These are phyloP conservation scores for Pelodytes ibericus DNA, from an alignment of 2,797 vertebrate genomes.

Conservation along the genomic window DNA sequence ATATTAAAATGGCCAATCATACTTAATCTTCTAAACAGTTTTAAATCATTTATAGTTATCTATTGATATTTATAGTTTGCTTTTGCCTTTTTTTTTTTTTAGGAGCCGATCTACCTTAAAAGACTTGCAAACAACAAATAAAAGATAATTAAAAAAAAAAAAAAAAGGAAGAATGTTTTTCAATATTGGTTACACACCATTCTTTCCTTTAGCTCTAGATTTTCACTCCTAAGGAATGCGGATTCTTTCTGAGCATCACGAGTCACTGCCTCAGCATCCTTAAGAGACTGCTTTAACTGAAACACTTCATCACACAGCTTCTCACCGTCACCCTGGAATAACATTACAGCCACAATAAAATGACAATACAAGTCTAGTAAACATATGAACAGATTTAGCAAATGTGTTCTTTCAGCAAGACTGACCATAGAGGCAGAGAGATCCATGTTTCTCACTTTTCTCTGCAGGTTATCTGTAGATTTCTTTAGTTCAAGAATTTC, in stretches of 20 bases:
- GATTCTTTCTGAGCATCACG: constrained; percentile 88
- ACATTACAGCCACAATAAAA: background rate
- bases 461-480: constrained; percentile 50
- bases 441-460: constrained; percentile 56
- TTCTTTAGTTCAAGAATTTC: constrained; percentile 63
- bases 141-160: no score
- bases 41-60: no score
- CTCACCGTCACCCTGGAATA: constrained; percentile 71
- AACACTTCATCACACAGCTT: constrained; percentile 78
- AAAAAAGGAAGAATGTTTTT: no score
- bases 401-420: background rate
- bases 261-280: constrained; percentile 81
- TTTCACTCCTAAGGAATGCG: constrained; percentile 84
- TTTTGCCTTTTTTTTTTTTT: no score
- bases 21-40: no score
- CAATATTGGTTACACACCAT: constrained; percentile 74
- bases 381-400: background rate
- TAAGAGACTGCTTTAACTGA: constrained; percentile 80
- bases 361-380: background rate
- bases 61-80: no score
- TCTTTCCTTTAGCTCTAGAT: constrained; percentile 79
- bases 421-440: constrained; percentile 62
- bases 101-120: no score
- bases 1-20: no score
- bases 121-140: no score